Evolutionary conservation across 2,113 vertebrate genomes (phyloP).

Genomic region (Terrapene triunguis): DNA sequence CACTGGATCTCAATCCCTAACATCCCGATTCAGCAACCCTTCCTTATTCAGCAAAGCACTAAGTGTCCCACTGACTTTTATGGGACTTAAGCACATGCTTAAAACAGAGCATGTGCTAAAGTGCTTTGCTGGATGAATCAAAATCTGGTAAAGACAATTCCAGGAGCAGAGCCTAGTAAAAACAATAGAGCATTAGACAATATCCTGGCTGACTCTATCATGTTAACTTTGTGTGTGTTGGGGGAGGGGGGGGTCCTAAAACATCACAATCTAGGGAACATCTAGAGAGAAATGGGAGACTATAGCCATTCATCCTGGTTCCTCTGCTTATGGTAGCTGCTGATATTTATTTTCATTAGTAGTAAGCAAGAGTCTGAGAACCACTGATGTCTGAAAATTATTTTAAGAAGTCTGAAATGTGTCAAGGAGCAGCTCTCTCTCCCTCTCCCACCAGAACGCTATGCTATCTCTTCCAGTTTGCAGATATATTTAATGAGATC

Average conservation of each 20-base stretch:
- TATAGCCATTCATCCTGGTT: not conserved
- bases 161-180: not conserved
- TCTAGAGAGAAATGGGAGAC: not conserved
- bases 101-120: not conserved
- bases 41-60: not conserved
- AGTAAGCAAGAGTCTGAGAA: not conserved
- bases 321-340: not conserved
- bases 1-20: rapidly evolving
- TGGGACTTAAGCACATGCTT: not conserved
- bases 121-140: not conserved
- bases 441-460: not conserved
- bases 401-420: not conserved
- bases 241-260: not conserved
- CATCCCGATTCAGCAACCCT: not conserved
- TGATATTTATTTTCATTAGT: conserved; percentile 4
- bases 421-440: not conserved
- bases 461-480: not conserved
- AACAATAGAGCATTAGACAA: not conserved
- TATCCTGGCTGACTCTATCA: not conserved
- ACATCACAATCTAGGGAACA: not conserved
- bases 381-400: not conserved
- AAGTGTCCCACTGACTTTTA: not conserved
- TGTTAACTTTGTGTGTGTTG: not conserved
- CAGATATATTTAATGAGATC: not conserved
- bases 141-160: not conserved